Percentiles rank a stretch among this genome's conserved stretches.
These are phyloP conservation scores for Apteryx mantelli DNA, from an alignment of 2,113 vertebrate genomes.

Conservation along the genomic window DNA sequence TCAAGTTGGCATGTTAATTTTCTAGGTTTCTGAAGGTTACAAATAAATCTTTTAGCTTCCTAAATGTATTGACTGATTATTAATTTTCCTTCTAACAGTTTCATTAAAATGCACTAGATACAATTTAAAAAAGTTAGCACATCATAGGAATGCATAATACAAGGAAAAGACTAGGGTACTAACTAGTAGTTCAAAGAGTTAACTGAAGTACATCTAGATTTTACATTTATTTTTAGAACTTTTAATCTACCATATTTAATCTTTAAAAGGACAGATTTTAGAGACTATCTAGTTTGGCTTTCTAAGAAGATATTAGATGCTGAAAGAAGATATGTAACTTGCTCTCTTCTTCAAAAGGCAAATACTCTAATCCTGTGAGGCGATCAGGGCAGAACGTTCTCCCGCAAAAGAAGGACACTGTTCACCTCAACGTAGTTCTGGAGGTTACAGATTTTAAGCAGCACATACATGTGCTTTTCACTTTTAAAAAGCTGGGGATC, in stretches of 20 bases:
- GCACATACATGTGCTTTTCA: neutral
- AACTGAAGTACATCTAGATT: neutral
- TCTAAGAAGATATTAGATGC: neutral
- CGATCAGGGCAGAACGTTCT: neutral
- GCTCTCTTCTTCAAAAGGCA: neutral
- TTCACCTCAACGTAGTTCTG: neutral
- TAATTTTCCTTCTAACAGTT: neutral
- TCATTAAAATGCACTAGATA: neutral
- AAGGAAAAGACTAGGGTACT: neutral
- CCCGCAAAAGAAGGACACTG: neutral
- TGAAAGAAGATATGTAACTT: neutral
- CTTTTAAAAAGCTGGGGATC: neutral
- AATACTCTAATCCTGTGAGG: neutral
- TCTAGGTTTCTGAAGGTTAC: slow-evolving; percentile 5
- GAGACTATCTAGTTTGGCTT: neutral
- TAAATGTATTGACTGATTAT: slow-evolving; percentile 5
- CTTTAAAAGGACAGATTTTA: neutral
- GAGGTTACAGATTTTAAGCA: neutral
- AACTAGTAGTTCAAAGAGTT: neutral
- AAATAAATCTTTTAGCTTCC: neutral
- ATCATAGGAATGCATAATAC: neutral
- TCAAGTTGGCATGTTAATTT: neutral
- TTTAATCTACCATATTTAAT: neutral
- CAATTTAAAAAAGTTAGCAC: neutral
- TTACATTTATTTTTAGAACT: neutral